Conservation (phyloP, 2,113 vertebrate genomes). For the Microcebus lehilahytsara region DNA sequence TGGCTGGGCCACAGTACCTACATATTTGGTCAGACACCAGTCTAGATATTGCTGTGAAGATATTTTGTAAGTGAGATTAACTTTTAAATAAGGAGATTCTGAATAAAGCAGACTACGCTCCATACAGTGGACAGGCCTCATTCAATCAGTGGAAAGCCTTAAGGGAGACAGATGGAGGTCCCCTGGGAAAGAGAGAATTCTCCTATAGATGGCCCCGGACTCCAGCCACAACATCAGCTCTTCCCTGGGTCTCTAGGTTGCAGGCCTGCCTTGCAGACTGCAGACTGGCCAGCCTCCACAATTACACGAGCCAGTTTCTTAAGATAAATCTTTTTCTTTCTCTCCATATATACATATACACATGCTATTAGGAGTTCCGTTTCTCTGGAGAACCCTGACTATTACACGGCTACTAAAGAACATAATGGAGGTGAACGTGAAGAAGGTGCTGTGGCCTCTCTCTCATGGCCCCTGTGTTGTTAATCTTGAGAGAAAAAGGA, state of each 20-base stretch:
- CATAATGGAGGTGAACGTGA: accelerated
- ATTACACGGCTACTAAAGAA: accelerated
- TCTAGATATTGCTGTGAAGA: background rate
- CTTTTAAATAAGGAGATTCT: background rate
- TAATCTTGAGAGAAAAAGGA: background rate
- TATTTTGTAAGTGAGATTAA: background rate
- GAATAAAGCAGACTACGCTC: background rate
- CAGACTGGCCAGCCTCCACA: background rate
- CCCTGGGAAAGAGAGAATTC: background rate
- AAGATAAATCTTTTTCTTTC: accelerated
- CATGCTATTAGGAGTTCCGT: too few relatives aligned
- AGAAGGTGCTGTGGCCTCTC: background rate
- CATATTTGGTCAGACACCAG: background rate
- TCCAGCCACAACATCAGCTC: accelerated
- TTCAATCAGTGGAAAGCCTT: background rate
- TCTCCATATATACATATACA: background rate
- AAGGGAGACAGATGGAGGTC: background rate
- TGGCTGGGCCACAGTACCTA: background rate
- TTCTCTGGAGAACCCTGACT: background rate
- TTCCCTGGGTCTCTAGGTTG: accelerated
- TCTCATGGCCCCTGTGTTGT: background rate
- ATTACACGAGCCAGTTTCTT: accelerated
- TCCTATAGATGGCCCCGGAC: background rate
- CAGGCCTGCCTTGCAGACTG: background rate
- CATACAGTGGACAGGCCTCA: background rate